Percentiles rank a stretch among this genome's conserved stretches.
Conservation (phyloP, 53 echinoderm and acorn worm species). For the Henricia sp. region DNA sequence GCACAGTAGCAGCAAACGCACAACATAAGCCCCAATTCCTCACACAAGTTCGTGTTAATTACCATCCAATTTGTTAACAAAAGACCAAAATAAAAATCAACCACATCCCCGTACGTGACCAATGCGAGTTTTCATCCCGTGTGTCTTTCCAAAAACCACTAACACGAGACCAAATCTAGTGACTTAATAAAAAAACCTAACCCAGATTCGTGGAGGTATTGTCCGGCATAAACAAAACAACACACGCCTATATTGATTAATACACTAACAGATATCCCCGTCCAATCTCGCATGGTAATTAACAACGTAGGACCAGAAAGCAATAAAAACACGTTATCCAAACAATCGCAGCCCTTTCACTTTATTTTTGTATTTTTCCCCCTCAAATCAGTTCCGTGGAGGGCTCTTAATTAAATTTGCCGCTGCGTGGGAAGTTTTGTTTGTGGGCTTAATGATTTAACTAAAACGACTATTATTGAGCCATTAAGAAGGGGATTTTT, state of each 20-base stretch:
- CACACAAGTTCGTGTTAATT: neutral
- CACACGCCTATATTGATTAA: conserved; percentile 12
- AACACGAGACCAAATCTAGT: neutral
- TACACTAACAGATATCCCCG: neutral
- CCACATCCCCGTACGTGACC: conserved; percentile 9
- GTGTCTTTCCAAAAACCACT: neutral
- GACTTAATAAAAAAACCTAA: conserved; percentile 26
- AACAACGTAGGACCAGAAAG: conserved; percentile 15
- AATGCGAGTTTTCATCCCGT: neutral
- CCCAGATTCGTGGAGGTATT: neutral
- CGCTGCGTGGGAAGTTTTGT: neutral
- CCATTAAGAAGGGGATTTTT: neutral
- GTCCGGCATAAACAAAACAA: neutral
- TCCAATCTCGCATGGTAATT: conserved; percentile 28
- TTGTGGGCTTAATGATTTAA: conserved; percentile 44
- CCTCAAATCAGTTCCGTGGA: neutral
- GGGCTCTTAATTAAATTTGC: conserved; percentile 30
- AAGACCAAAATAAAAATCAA: too few relatives aligned
- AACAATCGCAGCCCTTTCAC: conserved; percentile 6
- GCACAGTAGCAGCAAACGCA: too few relatives aligned
- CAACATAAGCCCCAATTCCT: too few relatives aligned
- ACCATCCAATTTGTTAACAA: neutral
- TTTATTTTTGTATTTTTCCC: neutral
- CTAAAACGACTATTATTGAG: neutral
- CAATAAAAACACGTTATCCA: conserved; percentile 21